Base-by-base conservation (phyloP, 2,888 invertebrate genomes). In the Lasioglossum vierecki region DNA sequence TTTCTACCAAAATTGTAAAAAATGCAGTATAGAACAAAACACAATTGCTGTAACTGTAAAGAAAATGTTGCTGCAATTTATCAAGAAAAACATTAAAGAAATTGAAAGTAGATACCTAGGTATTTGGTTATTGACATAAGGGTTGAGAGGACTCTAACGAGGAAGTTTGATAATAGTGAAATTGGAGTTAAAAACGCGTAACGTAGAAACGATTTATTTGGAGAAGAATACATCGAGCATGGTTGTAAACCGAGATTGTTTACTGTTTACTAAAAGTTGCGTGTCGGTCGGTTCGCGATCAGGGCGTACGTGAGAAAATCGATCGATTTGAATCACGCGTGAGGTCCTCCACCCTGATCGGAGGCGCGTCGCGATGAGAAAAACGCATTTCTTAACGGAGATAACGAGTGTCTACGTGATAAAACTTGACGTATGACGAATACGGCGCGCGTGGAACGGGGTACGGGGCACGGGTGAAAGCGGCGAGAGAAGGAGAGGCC, bases 381-480 rank as follows among this genome's bases (percentile, higher is more conserved):
- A 60, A n/a, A 49, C 68, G 46, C 26, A 46, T 39, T n/a, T 41
- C 30, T 79, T 63, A 44, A 6, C 75, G 35, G 8, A 22, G 78
- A 80, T 49, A 70, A 80, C 46, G 72, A 78, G 41, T 72, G 63
- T 63, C 30, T 44, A 35, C 44, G 39, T 66, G 78, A 87, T 75
- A 80, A 80, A 57, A 78, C 63, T 86, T 76, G 73, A 83, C 80
- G 78, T 78, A 49, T 41, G 85, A 86, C 68, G 74, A 82, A 75
- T 74, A 74, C 39, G 41, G 53, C 60, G 35, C 53, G 78, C 75
- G 75, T 79, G 66, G 39, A 53, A 75, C 75, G 63, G 44, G 15
- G 57, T 49, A 39, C 46, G 63, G 44, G 18, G 57, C 66, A 39
- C 39, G 63, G 30, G 49, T 73, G 81, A 77, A 77, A 84, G 74